These are phyloP conservation scores for Eristalinus aeneus DNA, from an alignment of 2,888 invertebrate species.

Conservation along the genomic window DNA sequence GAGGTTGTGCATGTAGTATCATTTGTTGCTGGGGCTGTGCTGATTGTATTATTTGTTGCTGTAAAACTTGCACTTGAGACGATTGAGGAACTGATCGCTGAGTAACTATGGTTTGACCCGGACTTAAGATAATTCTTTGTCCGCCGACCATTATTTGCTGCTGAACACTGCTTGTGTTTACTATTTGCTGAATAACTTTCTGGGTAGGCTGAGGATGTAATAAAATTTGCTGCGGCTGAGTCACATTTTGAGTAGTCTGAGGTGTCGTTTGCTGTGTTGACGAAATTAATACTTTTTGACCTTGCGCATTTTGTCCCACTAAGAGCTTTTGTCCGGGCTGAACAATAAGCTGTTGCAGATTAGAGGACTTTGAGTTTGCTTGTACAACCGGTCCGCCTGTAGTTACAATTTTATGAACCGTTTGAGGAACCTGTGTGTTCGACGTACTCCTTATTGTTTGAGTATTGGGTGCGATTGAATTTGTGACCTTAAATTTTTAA, in stretches of 20 bases:
- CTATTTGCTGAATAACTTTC: constrained; percentile 80
- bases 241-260: constrained; percentile 50
- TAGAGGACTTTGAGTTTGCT: constrained; percentile 72
- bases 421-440: constrained; percentile 72
- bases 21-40: constrained; percentile 68
- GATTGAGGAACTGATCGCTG: constrained; percentile 78
- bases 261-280: constrained; percentile 71
- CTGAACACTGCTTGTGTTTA: constrained; percentile 79
- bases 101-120: constrained; percentile 80
- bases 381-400: constrained; percentile 68
- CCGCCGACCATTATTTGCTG: constrained; percentile 80
- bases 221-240: constrained; percentile 72
- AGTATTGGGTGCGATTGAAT: constrained; percentile 60
- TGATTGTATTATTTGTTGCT: constrained; percentile 75
- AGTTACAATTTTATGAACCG: constrained; percentile 74
- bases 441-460: constrained; percentile 49
- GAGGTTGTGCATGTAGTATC: constrained; percentile 51
- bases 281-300: constrained; percentile 80
- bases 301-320: constrained; percentile 79
- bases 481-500: constrained; percentile 23
- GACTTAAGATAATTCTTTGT: constrained; percentile 79
- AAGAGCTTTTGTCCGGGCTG: constrained; percentile 79
- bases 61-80: constrained; percentile 75
- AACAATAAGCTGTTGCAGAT: constrained; percentile 78
- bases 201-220: constrained; percentile 75